These are phyloP conservation scores for Leptopterna dolabrata DNA, from an alignment of 2,888 invertebrate species.

Conservation along the genomic window DNA sequence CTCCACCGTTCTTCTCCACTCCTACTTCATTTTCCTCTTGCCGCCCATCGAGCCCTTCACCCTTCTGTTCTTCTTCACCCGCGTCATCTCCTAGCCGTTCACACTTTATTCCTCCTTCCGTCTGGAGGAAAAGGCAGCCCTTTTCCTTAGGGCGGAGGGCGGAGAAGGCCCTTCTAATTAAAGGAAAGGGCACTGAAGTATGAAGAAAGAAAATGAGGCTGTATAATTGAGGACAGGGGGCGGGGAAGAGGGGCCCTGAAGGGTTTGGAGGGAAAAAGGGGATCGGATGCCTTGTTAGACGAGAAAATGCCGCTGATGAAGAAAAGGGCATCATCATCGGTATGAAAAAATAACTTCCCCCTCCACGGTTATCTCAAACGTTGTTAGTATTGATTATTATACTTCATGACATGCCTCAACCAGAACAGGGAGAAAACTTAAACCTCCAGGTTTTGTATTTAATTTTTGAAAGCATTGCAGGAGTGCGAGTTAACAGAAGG, in stretches of 20 bases:
- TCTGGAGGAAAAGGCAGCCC: constrained; percentile 23
- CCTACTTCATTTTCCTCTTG: constrained; percentile 36
- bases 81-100: constrained; percentile 22
- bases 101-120: constrained; percentile 55
- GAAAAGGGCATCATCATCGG: constrained; percentile 24
- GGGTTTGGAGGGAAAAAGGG: constrained; percentile 5
- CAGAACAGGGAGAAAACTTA: too few relatives aligned
- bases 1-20: neutral
- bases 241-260: constrained; percentile 6
- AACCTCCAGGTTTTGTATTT: too few relatives aligned
- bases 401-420: neutral
- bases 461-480: too few relatives aligned
- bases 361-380: neutral
- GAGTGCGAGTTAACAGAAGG: too few relatives aligned
- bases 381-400: neutral
- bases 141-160: constrained; percentile 33
- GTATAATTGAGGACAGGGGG: neutral
- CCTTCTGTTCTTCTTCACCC: constrained; percentile 20
- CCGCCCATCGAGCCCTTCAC: constrained; percentile 5
- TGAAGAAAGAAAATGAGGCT: constrained; percentile 57
- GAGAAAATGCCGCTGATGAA: constrained; percentile 36
- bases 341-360: neutral
- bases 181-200: constrained; percentile 58
- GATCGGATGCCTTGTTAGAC: neutral
- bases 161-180: constrained; percentile 52